Percentiles rank a stretch among this genome's conserved stretches.
These are phyloP conservation scores for Calidris pygmaea DNA, from an alignment of 2,113 vertebrate species.

Conservation along the genomic window DNA sequence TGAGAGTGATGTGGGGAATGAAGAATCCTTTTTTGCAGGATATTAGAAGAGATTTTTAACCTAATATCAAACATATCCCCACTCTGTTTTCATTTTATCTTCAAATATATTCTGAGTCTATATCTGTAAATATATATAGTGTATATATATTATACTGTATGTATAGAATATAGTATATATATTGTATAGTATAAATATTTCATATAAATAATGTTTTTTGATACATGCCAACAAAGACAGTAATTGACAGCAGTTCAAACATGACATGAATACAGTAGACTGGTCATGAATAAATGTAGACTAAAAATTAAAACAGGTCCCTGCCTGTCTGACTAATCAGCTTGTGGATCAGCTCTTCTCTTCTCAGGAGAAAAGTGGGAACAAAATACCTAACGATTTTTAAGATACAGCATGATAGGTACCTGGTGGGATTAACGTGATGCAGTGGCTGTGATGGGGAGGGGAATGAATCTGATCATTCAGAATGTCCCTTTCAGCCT, in stretches of 20 bases:
- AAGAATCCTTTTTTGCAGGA: neutral
- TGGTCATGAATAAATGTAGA: neutral
- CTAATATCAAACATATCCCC: neutral
- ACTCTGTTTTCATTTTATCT: neutral
- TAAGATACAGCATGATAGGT: neutral
- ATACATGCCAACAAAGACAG: neutral
- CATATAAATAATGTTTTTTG: neutral
- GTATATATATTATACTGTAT: neutral
- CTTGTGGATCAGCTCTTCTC: neutral
- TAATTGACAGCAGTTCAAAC: neutral
- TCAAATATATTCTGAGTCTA: neutral
- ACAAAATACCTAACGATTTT: neutral
- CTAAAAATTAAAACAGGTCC: neutral
- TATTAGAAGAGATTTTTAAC: neutral
- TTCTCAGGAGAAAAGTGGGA: neutral
- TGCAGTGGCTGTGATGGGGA: neutral
- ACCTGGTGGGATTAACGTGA: neutral
- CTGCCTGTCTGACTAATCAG: neutral
- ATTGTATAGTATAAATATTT: neutral
- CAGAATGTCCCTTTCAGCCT: neutral
- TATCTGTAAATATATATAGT: neutral
- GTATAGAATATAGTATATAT: neutral
- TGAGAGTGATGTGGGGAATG: neutral
- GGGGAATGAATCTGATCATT: accelerated
- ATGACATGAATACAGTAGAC: neutral